Conservation (phyloP, 2,888 invertebrate genomes). For the Brenthis daphne region DNA sequence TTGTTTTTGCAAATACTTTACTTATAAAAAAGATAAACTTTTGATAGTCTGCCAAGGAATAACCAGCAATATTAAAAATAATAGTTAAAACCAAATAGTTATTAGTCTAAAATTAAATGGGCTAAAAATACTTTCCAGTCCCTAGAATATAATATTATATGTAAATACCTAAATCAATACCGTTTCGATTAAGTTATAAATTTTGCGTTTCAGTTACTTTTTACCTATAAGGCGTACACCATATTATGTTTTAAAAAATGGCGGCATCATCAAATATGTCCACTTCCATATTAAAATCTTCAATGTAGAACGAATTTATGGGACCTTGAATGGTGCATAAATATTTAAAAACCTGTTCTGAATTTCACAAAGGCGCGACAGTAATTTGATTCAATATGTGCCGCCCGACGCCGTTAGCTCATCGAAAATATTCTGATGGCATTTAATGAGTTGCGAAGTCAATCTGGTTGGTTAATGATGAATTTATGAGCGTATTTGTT, state of each 20-base stretch:
- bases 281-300: conserved; percentile 35
- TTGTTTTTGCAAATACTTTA: too few relatives aligned
- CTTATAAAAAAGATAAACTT: too few relatives aligned
- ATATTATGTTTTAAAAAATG: conserved; percentile 7
- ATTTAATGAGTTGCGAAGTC: conserved; percentile 61
- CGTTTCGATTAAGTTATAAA: too few relatives aligned
- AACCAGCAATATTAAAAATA: too few relatives aligned
- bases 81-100: neutral
- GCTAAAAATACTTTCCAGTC: neutral
- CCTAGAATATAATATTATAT: too few relatives aligned
- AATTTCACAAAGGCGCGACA: conserved; percentile 62
- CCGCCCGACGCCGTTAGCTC: conserved; percentile 63
- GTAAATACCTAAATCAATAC: too few relatives aligned
- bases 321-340: conserved; percentile 65
- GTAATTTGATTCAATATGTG: conserved; percentile 62
- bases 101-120: neutral
- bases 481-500: conserved; percentile 37
- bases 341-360: conserved; percentile 63
- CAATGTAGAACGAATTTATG: conserved; percentile 46
- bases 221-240: conserved; percentile 10
- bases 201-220: conserved; percentile 12
- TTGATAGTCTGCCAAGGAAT: too few relatives aligned
- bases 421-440: conserved; percentile 63
- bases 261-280: conserved; percentile 35
- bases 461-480: conserved; percentile 43